Conservation (phyloP, 2,888 invertebrate species). For the Drosophila paranaensis region DNA sequence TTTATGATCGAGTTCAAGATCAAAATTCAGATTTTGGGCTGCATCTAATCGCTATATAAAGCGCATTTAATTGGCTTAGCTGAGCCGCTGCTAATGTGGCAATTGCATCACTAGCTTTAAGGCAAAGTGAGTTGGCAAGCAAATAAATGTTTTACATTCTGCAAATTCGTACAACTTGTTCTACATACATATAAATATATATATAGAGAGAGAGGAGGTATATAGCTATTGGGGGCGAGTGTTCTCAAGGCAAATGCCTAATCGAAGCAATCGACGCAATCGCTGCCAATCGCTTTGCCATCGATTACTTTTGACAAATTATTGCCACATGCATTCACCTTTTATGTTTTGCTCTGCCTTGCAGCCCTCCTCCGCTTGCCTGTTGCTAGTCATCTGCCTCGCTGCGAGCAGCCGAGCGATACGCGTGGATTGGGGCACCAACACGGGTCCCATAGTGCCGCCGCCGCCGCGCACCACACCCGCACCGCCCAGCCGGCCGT, state of each 20-base stretch:
- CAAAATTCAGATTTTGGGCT: slow-evolving; percentile 30
- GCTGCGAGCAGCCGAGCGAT: slow-evolving; percentile 85
- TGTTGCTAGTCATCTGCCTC: slow-evolving; percentile 82
- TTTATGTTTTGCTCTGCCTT: slow-evolving; percentile 28
- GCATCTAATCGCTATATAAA: slow-evolving; percentile 71
- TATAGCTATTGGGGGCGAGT: slow-evolving; percentile 42
- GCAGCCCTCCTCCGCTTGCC: slow-evolving; percentile 71
- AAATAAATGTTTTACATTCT: slow-evolving; percentile 18
- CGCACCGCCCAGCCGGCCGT: slow-evolving; percentile 86
- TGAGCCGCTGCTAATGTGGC: slow-evolving; percentile 22
- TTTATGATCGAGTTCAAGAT: slow-evolving; percentile 69
- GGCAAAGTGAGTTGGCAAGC: slow-evolving; percentile 55
- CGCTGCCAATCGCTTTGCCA: slow-evolving; percentile 17
- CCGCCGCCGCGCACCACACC: slow-evolving; percentile 86
- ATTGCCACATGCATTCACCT: slow-evolving; percentile 28
- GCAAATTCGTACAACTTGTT: slow-evolving; percentile 32
- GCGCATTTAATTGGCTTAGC: slow-evolving; percentile 68
- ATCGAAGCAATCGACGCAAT: slow-evolving; percentile 34
- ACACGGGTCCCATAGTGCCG: slow-evolving; percentile 87
- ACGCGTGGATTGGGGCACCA: slow-evolving; percentile 88
- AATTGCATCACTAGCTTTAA: slow-evolving; percentile 38
- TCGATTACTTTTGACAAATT: slow-evolving; percentile 35
- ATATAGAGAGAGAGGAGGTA: too few relatives aligned
- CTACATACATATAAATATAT: slow-evolving; percentile 8
- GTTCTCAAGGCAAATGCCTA: slow-evolving; percentile 39